Percentiles rank a stretch among this genome's conserved stretches.
Conservation (phyloP, 1,140 invertebrate species). For the Helicoverpa zea region DNA sequence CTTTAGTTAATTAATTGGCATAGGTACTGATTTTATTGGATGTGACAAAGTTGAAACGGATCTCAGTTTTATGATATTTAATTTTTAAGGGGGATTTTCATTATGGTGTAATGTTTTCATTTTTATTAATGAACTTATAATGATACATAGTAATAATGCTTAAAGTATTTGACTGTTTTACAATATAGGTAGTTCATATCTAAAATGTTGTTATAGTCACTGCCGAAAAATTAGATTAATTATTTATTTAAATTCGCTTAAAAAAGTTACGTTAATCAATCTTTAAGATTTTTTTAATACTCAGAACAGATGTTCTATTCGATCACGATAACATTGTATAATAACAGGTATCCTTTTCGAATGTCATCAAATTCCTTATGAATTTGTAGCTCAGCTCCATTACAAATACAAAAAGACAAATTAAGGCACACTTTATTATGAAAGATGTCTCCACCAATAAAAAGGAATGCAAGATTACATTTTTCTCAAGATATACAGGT, state of each 20-base stretch:
- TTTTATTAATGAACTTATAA: not conserved
- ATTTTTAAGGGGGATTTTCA: not conserved
- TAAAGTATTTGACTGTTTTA: too few relatives aligned
- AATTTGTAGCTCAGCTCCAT: not conserved
- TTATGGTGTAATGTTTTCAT: not conserved
- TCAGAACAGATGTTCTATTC: not conserved
- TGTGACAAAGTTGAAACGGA: not conserved
- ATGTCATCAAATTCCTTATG: too few relatives aligned
- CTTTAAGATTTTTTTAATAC: not conserved
- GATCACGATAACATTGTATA: not conserved
- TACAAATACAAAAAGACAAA: constrained; percentile 15
- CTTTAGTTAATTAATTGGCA: constrained; percentile 16
- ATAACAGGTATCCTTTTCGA: not conserved
- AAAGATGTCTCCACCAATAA: constrained; percentile 39
- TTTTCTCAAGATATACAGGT: constrained; percentile 43
- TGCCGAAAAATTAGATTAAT: too few relatives aligned
- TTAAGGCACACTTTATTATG: constrained; percentile 12
- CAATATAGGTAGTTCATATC: too few relatives aligned
- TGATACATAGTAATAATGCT: too few relatives aligned
- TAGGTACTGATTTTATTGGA: constrained; percentile 29
- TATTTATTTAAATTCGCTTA: too few relatives aligned
- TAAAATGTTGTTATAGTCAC: too few relatives aligned
- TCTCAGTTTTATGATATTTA: not conserved
- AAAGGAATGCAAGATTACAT: constrained; percentile 35
- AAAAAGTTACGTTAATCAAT: too few relatives aligned